Percentiles rank a stretch among this genome's conserved stretches.
Conservation (phyloP, 2,888 invertebrate species). For the Conomelus anceps region DNA sequence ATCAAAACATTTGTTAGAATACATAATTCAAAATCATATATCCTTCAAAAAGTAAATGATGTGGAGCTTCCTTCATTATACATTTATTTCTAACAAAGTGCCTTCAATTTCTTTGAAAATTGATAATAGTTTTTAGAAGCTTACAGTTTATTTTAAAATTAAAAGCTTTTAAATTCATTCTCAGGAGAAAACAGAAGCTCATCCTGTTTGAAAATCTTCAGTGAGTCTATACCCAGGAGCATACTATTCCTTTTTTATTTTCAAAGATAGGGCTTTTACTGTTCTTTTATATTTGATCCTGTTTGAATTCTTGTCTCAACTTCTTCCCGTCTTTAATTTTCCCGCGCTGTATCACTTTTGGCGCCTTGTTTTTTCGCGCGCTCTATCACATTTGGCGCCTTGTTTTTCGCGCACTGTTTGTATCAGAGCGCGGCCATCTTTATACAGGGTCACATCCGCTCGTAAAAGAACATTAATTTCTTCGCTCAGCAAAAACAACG, state of each 20-base stretch:
- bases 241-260: not conserved
- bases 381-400: not conserved
- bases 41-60: too few relatives aligned
- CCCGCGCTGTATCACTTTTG: not conserved
- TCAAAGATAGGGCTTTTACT: not conserved
- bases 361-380: not conserved
- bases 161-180: not conserved
- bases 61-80: too few relatives aligned
- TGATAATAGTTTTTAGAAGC: not conserved
- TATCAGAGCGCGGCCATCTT: not conserved
- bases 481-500: not conserved
- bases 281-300: not conserved
- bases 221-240: not conserved
- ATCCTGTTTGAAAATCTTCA: not conserved
- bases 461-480: not conserved
- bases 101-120: not conserved
- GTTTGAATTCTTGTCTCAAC: not conserved
- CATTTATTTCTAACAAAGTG: not conserved
- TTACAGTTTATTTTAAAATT: too few relatives aligned
- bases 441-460: not conserved
- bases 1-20: too few relatives aligned
- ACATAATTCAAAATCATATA: too few relatives aligned
- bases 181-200: not conserved
- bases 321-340: not conserved
- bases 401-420: not conserved